A percentile compares a stretch with the other conserved stretches of the same genome.
Evolutionary conservation across 1,140 invertebrate genomes (phyloP).

Genomic region (Meteorus sp.): DNA sequence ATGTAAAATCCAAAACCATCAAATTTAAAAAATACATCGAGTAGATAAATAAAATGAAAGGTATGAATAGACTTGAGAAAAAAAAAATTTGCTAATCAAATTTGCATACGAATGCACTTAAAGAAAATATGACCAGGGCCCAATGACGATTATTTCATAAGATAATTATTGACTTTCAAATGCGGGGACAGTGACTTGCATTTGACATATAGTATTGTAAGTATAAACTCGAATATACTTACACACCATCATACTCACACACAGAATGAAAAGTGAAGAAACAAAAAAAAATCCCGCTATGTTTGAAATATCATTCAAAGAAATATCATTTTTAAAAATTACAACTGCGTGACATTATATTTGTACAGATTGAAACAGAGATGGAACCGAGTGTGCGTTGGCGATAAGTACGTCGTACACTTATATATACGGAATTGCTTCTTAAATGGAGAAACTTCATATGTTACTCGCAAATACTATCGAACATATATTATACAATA

Average conservation of each 20-base stretch:
- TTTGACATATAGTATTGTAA: not conserved
- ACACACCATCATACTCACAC: too few species aligned
- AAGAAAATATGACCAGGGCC: constrained; percentile 7
- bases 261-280: too few species aligned
- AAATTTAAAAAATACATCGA: too few species aligned
- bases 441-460: too few species aligned
- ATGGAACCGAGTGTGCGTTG: not conserved
- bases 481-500: too few species aligned
- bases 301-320: constrained; percentile 9
- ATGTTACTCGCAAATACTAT: too few species aligned
- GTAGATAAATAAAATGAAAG: too few species aligned
- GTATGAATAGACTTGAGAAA: not conserved
- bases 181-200: constrained; percentile 16
- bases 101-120: constrained; percentile 15
- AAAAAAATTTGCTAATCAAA: not conserved
- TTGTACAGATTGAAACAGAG: too few species aligned
- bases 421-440: not conserved
- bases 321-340: not conserved
- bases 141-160: constrained; percentile 15
- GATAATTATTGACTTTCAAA: constrained; percentile 26
- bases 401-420: not conserved
- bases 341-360: too few species aligned
- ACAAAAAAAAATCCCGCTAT: too few species aligned
- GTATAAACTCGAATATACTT: not conserved
- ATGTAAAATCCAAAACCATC: not conserved